Evolutionary conservation across 2,888 invertebrate genomes (phyloP).

Genomic region (Hemaris fuciformis): DNA sequence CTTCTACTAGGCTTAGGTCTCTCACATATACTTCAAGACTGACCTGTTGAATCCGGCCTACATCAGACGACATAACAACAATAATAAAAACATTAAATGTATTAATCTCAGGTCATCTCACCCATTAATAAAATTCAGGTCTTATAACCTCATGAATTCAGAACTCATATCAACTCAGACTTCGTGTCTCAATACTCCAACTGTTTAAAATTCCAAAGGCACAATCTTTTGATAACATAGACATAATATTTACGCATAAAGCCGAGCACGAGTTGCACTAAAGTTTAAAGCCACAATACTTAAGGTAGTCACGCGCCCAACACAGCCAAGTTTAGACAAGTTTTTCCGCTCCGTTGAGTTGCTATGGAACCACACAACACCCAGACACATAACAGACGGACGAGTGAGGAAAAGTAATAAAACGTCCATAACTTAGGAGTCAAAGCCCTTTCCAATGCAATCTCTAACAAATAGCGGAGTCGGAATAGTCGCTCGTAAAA

Average conservation of each 20-base stretch:
- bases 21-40: too few relatives aligned
- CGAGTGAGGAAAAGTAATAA: background rate
- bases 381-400: background rate
- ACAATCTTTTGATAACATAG: background rate
- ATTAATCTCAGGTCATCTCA: too few relatives aligned
- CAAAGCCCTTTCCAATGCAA: slow-evolving; percentile 1
- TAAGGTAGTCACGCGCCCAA: background rate
- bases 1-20: too few relatives aligned
- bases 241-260: background rate
- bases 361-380: background rate
- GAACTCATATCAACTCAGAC: background rate
- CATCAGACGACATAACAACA: too few relatives aligned
- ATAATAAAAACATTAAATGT: too few relatives aligned
- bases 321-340: background rate
- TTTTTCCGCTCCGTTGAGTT: background rate
- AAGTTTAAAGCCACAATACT: background rate
- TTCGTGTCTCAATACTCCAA: background rate
- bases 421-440: background rate
- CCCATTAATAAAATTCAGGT: background rate
- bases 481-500: background rate
- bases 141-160: background rate
- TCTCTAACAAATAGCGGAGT: background rate
- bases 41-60: too few relatives aligned
- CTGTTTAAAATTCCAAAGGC: background rate
- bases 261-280: background rate